A percentile compares a stretch with the other conserved stretches of the same genome.
phyloP scores from a whole-genome alignment of 2,113 vertebrate genomes.

The Ophthalmolycus amberensis region DNA sequence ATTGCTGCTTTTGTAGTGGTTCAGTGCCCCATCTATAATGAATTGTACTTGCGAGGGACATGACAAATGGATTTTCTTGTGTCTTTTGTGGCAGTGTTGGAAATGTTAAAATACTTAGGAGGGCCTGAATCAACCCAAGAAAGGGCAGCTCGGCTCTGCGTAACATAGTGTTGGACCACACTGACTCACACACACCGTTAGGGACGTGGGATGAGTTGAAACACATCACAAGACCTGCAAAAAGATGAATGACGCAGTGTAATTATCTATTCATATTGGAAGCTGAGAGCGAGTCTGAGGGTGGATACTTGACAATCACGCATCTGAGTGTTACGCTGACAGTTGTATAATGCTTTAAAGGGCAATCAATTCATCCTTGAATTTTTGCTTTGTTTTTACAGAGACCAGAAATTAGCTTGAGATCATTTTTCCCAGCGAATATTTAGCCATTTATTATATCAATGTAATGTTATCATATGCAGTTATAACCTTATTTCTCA shows the following conservation, averaged over 20 bases:
- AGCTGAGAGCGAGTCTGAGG: conserved; percentile 58
- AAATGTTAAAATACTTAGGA: conserved; percentile 74
- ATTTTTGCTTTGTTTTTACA: conserved; percentile 41
- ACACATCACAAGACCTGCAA: conserved; percentile 52
- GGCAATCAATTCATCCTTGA: conserved; percentile 68
- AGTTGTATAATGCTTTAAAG: conserved; percentile 66
- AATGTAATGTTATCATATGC: not conserved
- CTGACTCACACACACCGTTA: conserved; percentile 47
- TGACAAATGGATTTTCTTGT: conserved; percentile 76
- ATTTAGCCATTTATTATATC: conserved; percentile 27
- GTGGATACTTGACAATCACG: conserved; percentile 61
- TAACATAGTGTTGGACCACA: conserved; percentile 41
- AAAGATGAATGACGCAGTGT: conserved; percentile 58
- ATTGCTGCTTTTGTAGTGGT: conserved; percentile 80
- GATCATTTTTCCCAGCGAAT: conserved; percentile 35
- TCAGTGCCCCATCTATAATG: conserved; percentile 82
- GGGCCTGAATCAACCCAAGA: conserved; percentile 55
- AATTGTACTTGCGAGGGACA: conserved; percentile 68
- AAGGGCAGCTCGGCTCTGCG: conserved; percentile 41
- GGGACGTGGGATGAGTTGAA: conserved; percentile 55
- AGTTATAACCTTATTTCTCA: not conserved
- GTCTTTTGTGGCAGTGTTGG: conserved; percentile 69
- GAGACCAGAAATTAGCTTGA: conserved; percentile 30
- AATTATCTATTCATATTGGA: conserved; percentile 66
- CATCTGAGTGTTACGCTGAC: conserved; percentile 51